Evolutionary conservation across 2,797 vertebrate genomes (phyloP).

Genomic region (Phoxinus dragarum): DNA sequence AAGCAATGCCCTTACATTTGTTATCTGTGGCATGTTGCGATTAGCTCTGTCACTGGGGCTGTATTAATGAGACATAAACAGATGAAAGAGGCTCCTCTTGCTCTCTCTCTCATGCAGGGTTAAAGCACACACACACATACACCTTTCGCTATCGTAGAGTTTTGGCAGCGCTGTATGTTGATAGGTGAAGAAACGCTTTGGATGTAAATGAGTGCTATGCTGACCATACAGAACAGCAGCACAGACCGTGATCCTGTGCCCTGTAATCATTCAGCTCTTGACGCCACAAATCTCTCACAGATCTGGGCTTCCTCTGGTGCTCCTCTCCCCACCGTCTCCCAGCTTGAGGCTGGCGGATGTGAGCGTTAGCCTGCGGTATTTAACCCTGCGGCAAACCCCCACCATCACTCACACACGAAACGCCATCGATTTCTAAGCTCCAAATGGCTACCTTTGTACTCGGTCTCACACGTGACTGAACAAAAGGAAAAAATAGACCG

Average conservation of each 20-base stretch:
- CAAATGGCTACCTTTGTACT: conserved; percentile 59
- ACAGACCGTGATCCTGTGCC: conserved; percentile 14
- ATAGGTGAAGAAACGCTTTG: conserved; percentile 38
- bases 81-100: conserved; percentile 60
- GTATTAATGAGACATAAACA: conserved; percentile 68
- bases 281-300: conserved; percentile 23
- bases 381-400: conserved; percentile 52
- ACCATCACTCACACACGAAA: conserved; percentile 49
- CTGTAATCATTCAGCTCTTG: conserved; percentile 50
- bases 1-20: conserved; percentile 65
- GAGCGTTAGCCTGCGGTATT: conserved; percentile 44
- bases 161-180: not conserved
- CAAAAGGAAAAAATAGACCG: conserved; percentile 56
- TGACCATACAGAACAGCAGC: conserved; percentile 32
- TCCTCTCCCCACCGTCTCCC: conserved; percentile 6
- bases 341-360: conserved; percentile 34
- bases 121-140: conserved; percentile 11
- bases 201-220: conserved; percentile 48
- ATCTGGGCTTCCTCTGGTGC: conserved; percentile 2
- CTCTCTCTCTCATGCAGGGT: conserved; percentile 23
- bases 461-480: conserved; percentile 52
- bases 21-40: conserved; percentile 74
- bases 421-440: conserved; percentile 62
- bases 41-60: conserved; percentile 69
- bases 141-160: conserved; percentile 20